A percentile compares a stretch with the other conserved stretches of the same genome.
Conservation (phyloP, 2,888 invertebrate genomes). For the Camptogramma bilineatum region DNA sequence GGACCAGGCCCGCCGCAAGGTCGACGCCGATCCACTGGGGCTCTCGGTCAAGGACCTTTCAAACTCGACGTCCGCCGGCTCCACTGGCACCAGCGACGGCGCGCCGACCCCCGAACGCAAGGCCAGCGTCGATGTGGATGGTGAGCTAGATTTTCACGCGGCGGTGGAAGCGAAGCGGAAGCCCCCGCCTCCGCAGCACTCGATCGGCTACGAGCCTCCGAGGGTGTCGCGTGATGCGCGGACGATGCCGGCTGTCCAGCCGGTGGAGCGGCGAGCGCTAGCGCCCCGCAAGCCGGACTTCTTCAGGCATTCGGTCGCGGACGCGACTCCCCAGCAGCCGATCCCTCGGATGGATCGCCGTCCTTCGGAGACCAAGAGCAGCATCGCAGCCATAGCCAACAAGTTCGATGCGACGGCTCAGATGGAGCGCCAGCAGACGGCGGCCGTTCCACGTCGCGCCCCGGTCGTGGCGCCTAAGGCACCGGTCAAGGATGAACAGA, state of each 20-base stretch:
- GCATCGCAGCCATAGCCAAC: constrained; percentile 75
- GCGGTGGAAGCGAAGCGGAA: constrained; percentile 62
- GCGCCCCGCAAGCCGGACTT: constrained; percentile 66
- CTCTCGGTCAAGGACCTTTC: constrained; percentile 47
- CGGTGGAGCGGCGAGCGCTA: constrained; percentile 64
- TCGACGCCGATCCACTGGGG: constrained; percentile 82
- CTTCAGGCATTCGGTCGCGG: constrained; percentile 75
- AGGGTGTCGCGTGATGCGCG: constrained; percentile 55
- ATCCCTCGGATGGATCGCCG: constrained; percentile 59
- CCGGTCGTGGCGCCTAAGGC: constrained; percentile 49
- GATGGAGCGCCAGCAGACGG: constrained; percentile 52
- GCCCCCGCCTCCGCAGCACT: constrained; percentile 60
- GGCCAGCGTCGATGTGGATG: constrained; percentile 60
- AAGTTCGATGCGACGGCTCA: constrained; percentile 70
- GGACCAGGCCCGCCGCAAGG: constrained; percentile 90
- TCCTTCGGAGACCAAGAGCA: constrained; percentile 64
- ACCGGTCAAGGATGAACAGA: constrained; percentile 55
- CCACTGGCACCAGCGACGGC: constrained; percentile 65
- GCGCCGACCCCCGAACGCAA: constrained; percentile 67
- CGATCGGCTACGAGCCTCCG: constrained; percentile 61
- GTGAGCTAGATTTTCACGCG: constrained; percentile 57
- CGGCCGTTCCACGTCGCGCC: constrained; percentile 45
- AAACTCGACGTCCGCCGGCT: constrained; percentile 71
- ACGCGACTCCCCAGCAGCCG: constrained; percentile 50
- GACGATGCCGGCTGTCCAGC: constrained; percentile 58